Base-by-base conservation (phyloP, 2,113 vertebrate genomes). In the Pterocles gutturalis region DNA sequence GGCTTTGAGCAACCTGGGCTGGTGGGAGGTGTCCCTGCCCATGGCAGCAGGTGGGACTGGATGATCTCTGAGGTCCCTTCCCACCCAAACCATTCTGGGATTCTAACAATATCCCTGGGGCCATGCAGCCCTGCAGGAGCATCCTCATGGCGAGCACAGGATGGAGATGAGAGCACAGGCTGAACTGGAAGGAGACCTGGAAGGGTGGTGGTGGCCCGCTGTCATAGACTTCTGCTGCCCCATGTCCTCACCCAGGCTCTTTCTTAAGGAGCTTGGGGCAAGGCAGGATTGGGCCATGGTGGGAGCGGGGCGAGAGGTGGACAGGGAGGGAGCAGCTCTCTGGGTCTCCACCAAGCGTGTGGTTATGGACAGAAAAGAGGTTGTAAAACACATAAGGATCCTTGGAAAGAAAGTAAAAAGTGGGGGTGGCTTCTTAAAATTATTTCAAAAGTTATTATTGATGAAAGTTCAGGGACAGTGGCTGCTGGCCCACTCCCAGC, bases 101-200 rank as follows among this genome's bases (percentile, higher is more conserved):
- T 41, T 41, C 41, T 41, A 41, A 41, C 41, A 41, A 13, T 41
- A 57, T 65, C 78, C 66, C 54, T 7, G 3, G 29, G 51, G 28
- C 25, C 24, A 2, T 1, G 24, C 1, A 3, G 48, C 41, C 1
- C 0, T 21, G 48, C 31, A 8, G 51, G 8, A 69, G 17, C 48
- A 36, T 51, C 73, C 45, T 76, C 18, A 1, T 1, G 57, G 61
- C 0, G 10, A 67, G 75, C 48, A 18, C 2, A 0, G 43, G 7
- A 31, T n/a, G 54, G 53, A 55, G 53, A 69, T 43, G 24, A 25
- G 12, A 0, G 16, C 1, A 1, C n/a, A 41, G 64, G 45, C 11
- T 87, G 70, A 17, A 19, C 75, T 90, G 75, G 22, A 34, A 46
- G 7, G 65, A 45, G 13, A 21, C 21, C 31, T 19, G 81, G 73